Base-by-base conservation (phyloP, 2,113 vertebrate genomes). In the Mixornis gularis region DNA sequence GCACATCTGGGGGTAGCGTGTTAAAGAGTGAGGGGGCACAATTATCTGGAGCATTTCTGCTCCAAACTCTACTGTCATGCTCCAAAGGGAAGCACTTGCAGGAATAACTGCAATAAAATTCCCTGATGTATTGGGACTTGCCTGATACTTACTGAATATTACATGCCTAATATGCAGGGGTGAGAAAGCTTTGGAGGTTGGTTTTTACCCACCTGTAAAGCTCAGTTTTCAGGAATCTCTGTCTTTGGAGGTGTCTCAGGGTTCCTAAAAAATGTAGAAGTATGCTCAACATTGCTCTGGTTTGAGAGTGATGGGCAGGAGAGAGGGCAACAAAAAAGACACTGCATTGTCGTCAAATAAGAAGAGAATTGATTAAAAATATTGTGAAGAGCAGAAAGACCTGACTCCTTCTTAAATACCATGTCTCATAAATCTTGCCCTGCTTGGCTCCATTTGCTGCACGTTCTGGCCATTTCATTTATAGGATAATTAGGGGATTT, bases 401-500 rank as follows among this genome's bases (percentile, higher is more conserved):
- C 0, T 69, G 62, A 62, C 59, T 82, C 20, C 4, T 58, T 34
- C 48, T 52, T 85, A 79, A 89, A 62, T 81, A 55, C 51, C 51
- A 6, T 6, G 18, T 46, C 53, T 79, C 79, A 36, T 5, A 58
- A 76, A 38, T 70, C 52, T 66, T 3, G 0, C 79, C 51, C 41
- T 83, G 43, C 80, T 82, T 78, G 62, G 48, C 60, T 25, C 7
- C 51, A 36, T 60, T 48, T 77, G 71, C 71, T 87, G 79, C 51
- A n/a, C 4, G 0, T 92, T 85, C 70, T 65, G 68, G 68, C 9
- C 15, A 22, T 91, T 91, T 89, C 65, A 79, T 96, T 95, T 93
- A 53, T 46, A 87, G 87, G 70, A 69, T 92, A 92, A 89, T 94
- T 65, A 93, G 72, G 62, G 91, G 89, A 95, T 96, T 95, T 95